These are phyloP conservation scores for Sipha flava DNA, from an alignment of 1,140 invertebrate species.

Conservation along the genomic window DNA sequence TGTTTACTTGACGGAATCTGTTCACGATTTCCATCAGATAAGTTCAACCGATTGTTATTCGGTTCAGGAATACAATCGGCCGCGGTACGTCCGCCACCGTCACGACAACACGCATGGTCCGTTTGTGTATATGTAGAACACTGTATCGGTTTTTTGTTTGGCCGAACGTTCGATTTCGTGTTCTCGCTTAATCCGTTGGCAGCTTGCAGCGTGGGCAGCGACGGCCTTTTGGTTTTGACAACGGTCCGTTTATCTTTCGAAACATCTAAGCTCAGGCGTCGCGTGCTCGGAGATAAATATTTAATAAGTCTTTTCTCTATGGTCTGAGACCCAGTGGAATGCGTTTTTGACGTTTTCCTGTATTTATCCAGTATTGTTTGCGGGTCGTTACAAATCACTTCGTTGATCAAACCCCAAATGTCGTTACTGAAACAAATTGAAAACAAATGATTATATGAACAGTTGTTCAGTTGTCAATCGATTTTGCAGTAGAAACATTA, in stretches of 20 bases:
- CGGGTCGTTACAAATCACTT: conserved; percentile 37
- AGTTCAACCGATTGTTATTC: neutral
- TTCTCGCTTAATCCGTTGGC: neutral
- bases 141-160: neutral
- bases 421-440: conserved; percentile 35
- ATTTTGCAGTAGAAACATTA: too few species aligned
- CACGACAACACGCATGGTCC: neutral
- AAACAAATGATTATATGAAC: neutral
- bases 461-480: neutral
- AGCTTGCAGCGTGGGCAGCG: neutral
- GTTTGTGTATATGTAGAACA: conserved; percentile 16
- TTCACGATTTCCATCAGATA: neutral
- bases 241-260: neutral
- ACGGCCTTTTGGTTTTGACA: neutral
- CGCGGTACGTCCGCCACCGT: neutral
- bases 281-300: neutral
- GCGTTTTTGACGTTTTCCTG: neutral
- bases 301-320: neutral
- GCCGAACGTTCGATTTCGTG: neutral
- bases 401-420: conserved; percentile 41
- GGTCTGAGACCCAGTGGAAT: neutral
- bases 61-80: neutral
- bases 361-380: neutral
- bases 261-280: neutral
- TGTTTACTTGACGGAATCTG: neutral